A percentile compares a stretch with the other conserved stretches of the same genome.
Evolutionary conservation across 2,888 invertebrate species (phyloP).

Genomic region (Limnephilus rhombicus): DNA sequence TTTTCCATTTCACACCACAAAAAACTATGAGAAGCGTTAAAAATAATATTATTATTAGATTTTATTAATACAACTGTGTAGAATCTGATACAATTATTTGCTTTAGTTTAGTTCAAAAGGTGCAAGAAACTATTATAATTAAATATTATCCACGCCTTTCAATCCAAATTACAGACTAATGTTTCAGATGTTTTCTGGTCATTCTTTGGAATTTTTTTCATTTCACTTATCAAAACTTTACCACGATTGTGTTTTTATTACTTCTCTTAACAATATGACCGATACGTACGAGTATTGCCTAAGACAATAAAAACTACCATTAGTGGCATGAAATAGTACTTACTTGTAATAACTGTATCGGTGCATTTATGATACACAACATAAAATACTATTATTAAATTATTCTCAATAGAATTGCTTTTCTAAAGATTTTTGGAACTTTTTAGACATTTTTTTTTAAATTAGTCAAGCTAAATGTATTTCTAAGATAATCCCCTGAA

Average conservation of each 20-base stretch:
- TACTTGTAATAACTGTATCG: background rate
- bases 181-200: background rate
- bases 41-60: too few relatives aligned
- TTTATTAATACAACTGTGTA: background rate
- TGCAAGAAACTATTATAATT: background rate
- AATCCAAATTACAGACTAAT: background rate
- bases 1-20: too few relatives aligned
- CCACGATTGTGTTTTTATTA: background rate
- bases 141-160: background rate
- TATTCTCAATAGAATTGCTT: background rate
- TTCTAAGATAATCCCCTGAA: too few relatives aligned
- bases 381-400: background rate
- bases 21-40: too few relatives aligned
- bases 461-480: background rate
- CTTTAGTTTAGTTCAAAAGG: background rate
- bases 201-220: background rate
- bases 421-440: background rate
- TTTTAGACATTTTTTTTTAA: background rate
- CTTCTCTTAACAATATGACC: background rate
- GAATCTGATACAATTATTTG: background rate
- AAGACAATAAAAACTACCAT: background rate
- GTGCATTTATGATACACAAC: background rate
- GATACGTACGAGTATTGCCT: background rate
- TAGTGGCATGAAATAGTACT: background rate
- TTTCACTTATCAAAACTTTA: background rate